Evolutionary conservation across 2,888 invertebrate genomes (phyloP), one percentile per base, ranked within the genome.

Genomic region (Laspeyria flexula): DNA sequence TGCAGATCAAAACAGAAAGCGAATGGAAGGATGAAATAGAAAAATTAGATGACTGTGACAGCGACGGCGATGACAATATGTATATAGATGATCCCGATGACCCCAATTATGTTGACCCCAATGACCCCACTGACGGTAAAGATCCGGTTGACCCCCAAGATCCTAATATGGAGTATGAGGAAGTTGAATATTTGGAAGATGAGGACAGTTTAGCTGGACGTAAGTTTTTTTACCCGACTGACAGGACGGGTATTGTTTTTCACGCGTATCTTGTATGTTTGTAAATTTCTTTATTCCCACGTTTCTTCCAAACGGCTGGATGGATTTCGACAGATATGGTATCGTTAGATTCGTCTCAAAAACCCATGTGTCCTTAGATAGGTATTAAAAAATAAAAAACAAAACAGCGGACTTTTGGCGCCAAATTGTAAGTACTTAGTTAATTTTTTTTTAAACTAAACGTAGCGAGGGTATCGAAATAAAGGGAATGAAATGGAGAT

Each of bases 181-280:
- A 73, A n/a, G 60, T 73, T 3, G 81, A 76, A 43, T 77, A 68
- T 63, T 71, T 79, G 34, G 83, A 82, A 0, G 71, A 77, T 0
- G 73, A 73, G 0, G 55, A 39, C 21, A 34, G n/a, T 1, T 3
- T 35, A 38, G 56, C 27, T 30, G 31, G 23, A 11, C 60, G 65
- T 65, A 30, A 48, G 64, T 23, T 9, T 13, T 23, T 34, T 25
- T 25, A 7, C 1, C 7, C 4, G 3, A 25, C 7, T 25, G n/a
- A n/a, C n/a, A 25, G 21, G 21, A 3, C 5, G 2, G 21, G 5
- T 21, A 3, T 21, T 21, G 3, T 21, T 2, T 21, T n/a, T n/a
- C n/a, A n/a, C n/a, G n/a, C n/a, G n/a, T n/a, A n/a, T n/a, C n/a
- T n/a, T n/a, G n/a, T n/a, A n/a, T n/a, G n/a, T n/a, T n/a, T n/a